Evolutionary conservation across 2,113 vertebrate species (phyloP), one percentile per base, ranked within the genome.

Genomic region (Cygnus atratus): DNA sequence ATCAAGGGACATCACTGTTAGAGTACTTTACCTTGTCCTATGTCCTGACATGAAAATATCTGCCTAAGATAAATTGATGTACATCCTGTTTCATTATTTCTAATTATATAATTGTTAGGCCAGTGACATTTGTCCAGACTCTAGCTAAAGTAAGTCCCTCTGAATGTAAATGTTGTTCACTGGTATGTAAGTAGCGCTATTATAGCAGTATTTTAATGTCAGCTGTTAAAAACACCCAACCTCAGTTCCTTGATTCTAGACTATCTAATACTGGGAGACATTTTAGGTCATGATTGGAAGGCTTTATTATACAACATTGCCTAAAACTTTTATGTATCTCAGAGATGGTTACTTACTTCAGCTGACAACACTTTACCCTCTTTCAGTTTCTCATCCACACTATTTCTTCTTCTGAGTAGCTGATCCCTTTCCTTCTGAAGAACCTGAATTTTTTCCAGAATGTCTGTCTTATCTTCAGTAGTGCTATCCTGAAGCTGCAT

Each of bases 371-470:
- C 92, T 72, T 95, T 96, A 90, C 98, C 98, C 87, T 97, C 98
- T 96, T 97, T 98, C 72, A 99, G 97, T 96, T 98, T 98, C 33
- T 98, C 95, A 46, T 99, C 98, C 91, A 99, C 92, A 58, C 95
- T 95, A 31, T 98, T 97, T 96, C 97, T 98, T 96, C 87, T 98
- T 96, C 90, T 98, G 92, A 97, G 96, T 19, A 99, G 97, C 44
- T 95, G 89, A 75, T 98, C 97, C 81, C 97, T 98, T 97, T 99
- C 98, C 55, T 84, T 96, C 66, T 98, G 98, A 9, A 98, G 97
- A 48, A 87, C 91, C 90, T 98, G 96, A 79, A 99, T 97, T 90
- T 98, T 98, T 77, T 98, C 96, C 87, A 97, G 84, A 92, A 98
- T 97, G 67, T 97, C 95, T 80, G 96, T 95, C 83, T 93, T 95